Evolutionary conservation across 1,140 invertebrate genomes (phyloP).

Genomic region (Steinernema khuongi): DNA sequence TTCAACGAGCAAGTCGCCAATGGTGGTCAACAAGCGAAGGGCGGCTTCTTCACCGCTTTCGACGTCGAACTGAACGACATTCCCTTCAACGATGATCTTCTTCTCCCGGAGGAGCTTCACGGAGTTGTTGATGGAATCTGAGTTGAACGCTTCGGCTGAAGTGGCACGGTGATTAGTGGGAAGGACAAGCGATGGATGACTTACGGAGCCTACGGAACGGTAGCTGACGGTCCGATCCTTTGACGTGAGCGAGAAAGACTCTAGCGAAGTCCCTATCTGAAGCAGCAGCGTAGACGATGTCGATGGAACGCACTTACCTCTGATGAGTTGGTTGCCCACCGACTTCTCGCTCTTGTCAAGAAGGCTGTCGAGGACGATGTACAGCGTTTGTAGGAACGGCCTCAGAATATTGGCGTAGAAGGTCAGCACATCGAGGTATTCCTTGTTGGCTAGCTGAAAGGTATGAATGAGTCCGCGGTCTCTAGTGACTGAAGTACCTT

Average conservation of each 20-base stretch:
- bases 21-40: neutral
- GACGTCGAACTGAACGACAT: neutral
- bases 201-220: conserved; percentile 3
- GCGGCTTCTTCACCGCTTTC: neutral
- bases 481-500: neutral
- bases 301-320: neutral
- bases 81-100: neutral
- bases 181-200: neutral
- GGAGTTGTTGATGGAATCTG: neutral
- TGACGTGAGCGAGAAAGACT: neutral
- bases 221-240: neutral
- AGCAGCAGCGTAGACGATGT: neutral
- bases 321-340: neutral
- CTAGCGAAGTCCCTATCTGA: neutral
- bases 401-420: conserved; percentile 34
- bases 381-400: conserved; percentile 33
- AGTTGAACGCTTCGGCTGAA: conserved; percentile 10
- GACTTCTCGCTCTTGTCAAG: neutral
- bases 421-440: neutral
- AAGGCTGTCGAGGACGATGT: conserved; percentile 11
- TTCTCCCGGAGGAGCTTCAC: neutral
- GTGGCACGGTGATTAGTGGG: neutral
- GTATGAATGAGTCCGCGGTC: too few relatives aligned
- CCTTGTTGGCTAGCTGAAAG: neutral
- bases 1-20: neutral